Base-by-base conservation (phyloP, 2,113 vertebrate genomes). In the Rhynchomys soricoides region DNA sequence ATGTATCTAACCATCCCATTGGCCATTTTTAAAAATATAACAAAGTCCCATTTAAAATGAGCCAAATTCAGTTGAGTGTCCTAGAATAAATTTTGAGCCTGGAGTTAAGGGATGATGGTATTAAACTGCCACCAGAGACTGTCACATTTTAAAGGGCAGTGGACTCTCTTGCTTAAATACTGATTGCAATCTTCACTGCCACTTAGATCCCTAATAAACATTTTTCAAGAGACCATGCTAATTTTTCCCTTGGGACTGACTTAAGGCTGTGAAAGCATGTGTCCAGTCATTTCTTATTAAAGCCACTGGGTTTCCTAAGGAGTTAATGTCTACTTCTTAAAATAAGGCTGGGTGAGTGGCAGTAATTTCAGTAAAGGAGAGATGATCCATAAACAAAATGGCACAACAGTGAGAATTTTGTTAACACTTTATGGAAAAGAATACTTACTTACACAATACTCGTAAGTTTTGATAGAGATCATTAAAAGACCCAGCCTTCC, bases 111-210 rank as follows among this genome's bases (percentile, higher is more conserved):
- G 70, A 66, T 83, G 73, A 43, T 70, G 31, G 79, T 73, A 91
- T 95, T 96, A 93, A 95, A 94, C 75, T 97, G 89, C 87, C 22
- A 6, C 64, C 29, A 26, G 92, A 83, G 74, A 79, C 57, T 55
- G 83, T 73, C 73, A 29, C 34, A 15, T 96, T 93, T 95, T 93
- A 95, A 96, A 93, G 86, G 73, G 57, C 89, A 95, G 64, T 87
- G 70, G 88, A 87, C n/a, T 94, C 92, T 95, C 77, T 52, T 79
- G 59, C 73, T 85, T 93, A 89, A 73, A 89, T 93, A 74, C 82
- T 62, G 90, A 85, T 90, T 89, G 79, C n/a, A 77, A 59, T 87
- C 78, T 48, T 29, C 48, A 24, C 52, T 43, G 48, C 77, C 57
- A 17, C 86, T 97, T 64, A 62, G 52, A 45, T 77, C 31, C 68